Percentiles rank a stretch among this genome's conserved stretches.
Conservation (phyloP, 2,797 vertebrate species). For the Liparis tanakae region DNA sequence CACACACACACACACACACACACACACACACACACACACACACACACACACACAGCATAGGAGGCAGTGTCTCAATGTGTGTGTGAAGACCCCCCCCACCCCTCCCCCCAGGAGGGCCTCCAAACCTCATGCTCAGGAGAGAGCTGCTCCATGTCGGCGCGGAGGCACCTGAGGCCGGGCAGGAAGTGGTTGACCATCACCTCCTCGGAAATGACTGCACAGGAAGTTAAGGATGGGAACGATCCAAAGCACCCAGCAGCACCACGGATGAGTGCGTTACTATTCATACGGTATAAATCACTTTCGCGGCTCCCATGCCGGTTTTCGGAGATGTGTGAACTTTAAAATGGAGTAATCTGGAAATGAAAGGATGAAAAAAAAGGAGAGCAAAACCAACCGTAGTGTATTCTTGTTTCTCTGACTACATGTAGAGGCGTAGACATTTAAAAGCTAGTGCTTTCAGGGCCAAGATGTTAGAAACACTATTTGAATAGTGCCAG, state of each 20-base stretch:
- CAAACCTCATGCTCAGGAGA: constrained; percentile 98
- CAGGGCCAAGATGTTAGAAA: constrained; percentile 2
- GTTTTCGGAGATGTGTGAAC: not conserved
- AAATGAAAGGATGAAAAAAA: not conserved
- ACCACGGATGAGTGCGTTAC: not conserved
- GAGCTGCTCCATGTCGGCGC: constrained; percentile 96
- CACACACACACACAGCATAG: not conserved
- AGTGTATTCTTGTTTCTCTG: constrained; percentile 1
- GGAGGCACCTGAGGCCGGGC: constrained; percentile 96
- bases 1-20: not conserved
- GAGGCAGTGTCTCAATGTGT: constrained; percentile 4
- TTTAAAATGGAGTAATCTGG: not conserved
- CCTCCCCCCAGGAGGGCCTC: not conserved
- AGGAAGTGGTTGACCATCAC: constrained; percentile 99
- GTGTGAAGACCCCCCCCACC: not conserved
- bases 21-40: not conserved
- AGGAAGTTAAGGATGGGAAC: constrained; percentile 59
- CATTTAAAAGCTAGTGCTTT: constrained; percentile 9
- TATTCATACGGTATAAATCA: not conserved
- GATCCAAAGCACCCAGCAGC: not conserved
- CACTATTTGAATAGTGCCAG: not conserved
- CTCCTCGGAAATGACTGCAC: constrained; percentile 96
- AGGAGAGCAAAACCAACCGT: not conserved
- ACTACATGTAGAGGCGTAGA: constrained; percentile 3
- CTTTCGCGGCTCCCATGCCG: not conserved